Conservation (phyloP, 2,113 vertebrate species). For the Brachirus orientalis region DNA sequence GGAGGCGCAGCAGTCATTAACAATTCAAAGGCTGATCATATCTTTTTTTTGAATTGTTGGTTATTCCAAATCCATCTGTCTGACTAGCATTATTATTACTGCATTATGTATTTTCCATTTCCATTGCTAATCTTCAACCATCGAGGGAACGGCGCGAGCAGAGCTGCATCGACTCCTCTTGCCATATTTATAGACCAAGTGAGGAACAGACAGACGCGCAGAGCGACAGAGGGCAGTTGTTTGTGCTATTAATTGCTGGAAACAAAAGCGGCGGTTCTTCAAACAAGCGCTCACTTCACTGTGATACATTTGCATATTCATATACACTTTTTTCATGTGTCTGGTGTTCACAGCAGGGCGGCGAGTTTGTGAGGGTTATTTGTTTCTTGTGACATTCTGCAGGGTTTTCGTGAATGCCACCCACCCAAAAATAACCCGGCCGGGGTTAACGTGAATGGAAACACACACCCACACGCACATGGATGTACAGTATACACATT, state of each 20-base stretch:
- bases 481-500: neutral
- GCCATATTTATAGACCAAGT: constrained; percentile 37
- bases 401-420: constrained; percentile 42
- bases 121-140: constrained; percentile 55
- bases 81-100: constrained; percentile 53
- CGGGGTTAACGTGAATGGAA: constrained; percentile 20
- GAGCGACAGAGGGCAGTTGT: constrained; percentile 63
- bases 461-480: neutral
- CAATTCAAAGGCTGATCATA: constrained; percentile 34
- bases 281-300: constrained; percentile 76
- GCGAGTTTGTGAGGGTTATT: constrained; percentile 32
- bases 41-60: constrained; percentile 29
- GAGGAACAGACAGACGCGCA: constrained; percentile 5
- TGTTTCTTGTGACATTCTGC: constrained; percentile 61
- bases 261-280: constrained; percentile 81
- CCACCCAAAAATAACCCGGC: constrained; percentile 49
- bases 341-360: constrained; percentile 30
- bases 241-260: constrained; percentile 83
- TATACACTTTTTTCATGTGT: constrained; percentile 36
- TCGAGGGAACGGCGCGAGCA: constrained; percentile 48
- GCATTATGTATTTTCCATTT: constrained; percentile 62
- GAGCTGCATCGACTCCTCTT: constrained; percentile 6
- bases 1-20: constrained; percentile 6
- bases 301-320: constrained; percentile 82
- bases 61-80: constrained; percentile 44